Conservation (phyloP, 2,113 vertebrate species). For the Oncorhynchus mykiss region DNA sequence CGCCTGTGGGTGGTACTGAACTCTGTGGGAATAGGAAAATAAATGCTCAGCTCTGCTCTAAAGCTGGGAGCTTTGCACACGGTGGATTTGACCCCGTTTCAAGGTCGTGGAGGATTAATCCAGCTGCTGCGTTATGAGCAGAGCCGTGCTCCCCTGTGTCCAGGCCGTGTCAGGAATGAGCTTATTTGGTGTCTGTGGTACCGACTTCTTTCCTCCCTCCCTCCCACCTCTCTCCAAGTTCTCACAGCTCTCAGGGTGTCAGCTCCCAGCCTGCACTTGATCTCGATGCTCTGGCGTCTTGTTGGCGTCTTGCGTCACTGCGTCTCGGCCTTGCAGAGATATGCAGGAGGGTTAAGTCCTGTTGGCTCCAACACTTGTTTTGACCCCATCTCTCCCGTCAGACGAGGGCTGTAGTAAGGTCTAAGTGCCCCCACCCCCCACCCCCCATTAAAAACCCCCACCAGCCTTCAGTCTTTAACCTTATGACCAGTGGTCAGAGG, state of each 20-base stretch:
- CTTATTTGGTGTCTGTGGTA: not conserved
- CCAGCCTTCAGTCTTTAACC: not conserved
- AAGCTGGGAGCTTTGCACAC: conserved; percentile 50
- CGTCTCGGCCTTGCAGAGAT: not conserved
- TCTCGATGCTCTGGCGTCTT: not conserved
- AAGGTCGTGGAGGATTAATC: conserved; percentile 15
- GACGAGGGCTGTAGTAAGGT: not conserved
- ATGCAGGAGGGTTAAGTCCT: not conserved
- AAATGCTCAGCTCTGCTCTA: conserved; percentile 51
- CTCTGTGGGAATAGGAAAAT: conserved; percentile 57
- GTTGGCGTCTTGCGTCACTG: not conserved
- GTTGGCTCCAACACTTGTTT: not conserved
- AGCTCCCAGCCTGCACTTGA: not conserved
- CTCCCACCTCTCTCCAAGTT: not conserved
- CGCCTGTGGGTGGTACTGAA: conserved; percentile 43
- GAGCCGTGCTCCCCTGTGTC: conserved; percentile 45
- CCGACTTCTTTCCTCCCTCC: no score
- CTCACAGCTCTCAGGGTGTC: not conserved
- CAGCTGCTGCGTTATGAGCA: not conserved
- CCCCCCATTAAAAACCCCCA: not conserved
- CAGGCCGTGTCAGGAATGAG: not conserved
- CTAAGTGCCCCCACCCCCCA: no score
- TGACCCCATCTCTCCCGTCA: not conserved
- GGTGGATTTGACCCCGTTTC: conserved; percentile 61
- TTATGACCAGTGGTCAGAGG: no score